Percentiles rank a stretch among this genome's conserved stretches.
Evolutionary conservation across 1,140 invertebrate species (phyloP).

Genomic region (Proctacanthus coquilletti): DNA sequence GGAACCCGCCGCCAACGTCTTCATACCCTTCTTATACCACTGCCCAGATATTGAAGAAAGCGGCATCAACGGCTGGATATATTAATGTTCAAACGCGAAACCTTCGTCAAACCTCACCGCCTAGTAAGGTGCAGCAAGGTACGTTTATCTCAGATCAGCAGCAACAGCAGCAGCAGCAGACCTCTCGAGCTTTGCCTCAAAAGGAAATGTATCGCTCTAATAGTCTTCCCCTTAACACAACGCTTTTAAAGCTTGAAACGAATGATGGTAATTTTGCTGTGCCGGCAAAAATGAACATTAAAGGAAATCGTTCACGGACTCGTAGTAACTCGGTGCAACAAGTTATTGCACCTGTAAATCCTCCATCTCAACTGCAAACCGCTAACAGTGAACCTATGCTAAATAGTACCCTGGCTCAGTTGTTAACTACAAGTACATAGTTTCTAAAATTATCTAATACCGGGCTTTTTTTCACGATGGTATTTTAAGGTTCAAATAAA

Average conservation of each 20-base stretch:
- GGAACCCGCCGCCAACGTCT: neutral
- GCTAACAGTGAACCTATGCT: conserved; percentile 30
- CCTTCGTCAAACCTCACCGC: too few relatives aligned
- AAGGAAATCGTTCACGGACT: conserved; percentile 15
- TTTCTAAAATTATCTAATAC: neutral
- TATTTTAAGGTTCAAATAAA: neutral
- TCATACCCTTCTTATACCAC: neutral
- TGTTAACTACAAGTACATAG: conserved; percentile 16
- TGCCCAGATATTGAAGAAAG: neutral
- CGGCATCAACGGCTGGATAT: neutral
- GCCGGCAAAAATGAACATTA: conserved; percentile 15
- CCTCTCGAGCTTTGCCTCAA: too few relatives aligned
- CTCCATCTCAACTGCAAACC: conserved; percentile 16
- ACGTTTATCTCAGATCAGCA: too few relatives aligned
- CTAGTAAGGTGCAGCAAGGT: too few relatives aligned
- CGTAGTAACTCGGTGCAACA: conserved; percentile 29
- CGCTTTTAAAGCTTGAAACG: conserved; percentile 19
- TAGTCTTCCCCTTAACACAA: conserved; percentile 38
- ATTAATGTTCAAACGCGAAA: too few relatives aligned
- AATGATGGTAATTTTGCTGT: conserved; percentile 17
- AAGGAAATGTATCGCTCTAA: conserved; percentile 40
- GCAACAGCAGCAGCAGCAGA: conserved; percentile 8
- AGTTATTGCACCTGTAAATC: conserved; percentile 12
- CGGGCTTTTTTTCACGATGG: too few relatives aligned
- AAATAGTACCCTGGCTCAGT: conserved; percentile 24